Conservation (phyloP, 2,113 vertebrate species). For the Nyctereutes procyonoides region DNA sequence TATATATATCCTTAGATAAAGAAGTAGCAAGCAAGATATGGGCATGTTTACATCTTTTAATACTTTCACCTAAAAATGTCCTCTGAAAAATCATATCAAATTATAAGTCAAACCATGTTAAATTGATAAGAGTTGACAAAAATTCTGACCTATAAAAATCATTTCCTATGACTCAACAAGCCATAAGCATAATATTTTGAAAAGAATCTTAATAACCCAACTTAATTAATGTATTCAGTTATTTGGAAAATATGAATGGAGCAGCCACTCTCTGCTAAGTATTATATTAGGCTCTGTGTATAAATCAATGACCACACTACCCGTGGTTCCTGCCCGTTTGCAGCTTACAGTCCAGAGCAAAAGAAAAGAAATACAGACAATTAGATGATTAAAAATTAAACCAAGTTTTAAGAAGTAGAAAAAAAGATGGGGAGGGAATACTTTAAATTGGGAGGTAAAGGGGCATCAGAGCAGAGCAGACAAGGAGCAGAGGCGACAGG, state of each 20-base stretch:
- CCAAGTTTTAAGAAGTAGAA: not conserved
- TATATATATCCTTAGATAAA: not conserved
- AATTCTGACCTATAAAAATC: not conserved
- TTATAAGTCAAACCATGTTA: not conserved
- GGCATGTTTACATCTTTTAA: not conserved
- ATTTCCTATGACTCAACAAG: not conserved
- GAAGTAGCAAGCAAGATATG: not conserved
- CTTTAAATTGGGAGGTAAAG: not conserved
- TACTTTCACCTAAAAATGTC: not conserved
- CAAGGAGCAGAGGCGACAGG: not conserved
- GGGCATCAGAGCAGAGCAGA: not conserved
- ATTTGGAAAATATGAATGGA: not conserved
- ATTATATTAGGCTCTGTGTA: not conserved
- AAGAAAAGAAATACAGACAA: not conserved
- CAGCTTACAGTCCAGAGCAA: not conserved
- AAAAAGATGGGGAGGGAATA: not conserved
- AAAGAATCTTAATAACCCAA: not conserved
- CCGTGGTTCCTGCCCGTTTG: accelerated
- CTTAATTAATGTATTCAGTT: not conserved
- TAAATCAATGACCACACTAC: accelerated
- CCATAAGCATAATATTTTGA: not conserved
- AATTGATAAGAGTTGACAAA: not conserved
- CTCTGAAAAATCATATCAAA: not conserved
- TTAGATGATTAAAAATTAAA: not conserved
- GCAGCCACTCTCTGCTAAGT: not conserved